phyloP scores from a whole-genome alignment of 2,797 vertebrate genomes.

The Gephyroberyx darwinii region DNA sequence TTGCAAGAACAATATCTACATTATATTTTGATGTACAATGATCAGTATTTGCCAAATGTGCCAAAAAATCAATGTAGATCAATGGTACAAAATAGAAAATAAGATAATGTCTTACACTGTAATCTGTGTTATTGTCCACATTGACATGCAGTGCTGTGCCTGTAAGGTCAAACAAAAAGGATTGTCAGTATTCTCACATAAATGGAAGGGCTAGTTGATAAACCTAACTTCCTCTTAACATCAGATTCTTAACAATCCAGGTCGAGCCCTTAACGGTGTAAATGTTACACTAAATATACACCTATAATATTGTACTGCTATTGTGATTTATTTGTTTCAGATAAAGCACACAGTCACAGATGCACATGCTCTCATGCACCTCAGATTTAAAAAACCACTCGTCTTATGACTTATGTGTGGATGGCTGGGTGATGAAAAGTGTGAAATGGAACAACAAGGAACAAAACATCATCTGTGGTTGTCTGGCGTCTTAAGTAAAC shows the following conservation, averaged over 20 bases:
- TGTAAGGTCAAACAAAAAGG: neutral
- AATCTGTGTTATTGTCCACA: conserved; percentile 6
- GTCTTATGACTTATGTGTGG: conserved; percentile 45
- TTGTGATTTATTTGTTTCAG: neutral
- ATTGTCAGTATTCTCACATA: neutral
- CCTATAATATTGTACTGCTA: neutral
- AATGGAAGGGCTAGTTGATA: neutral
- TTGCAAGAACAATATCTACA: no score
- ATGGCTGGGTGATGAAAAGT: neutral
- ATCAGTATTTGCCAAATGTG: no score
- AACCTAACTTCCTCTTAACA: no score
- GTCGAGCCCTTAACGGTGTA: neutral
- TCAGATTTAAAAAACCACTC: conserved; percentile 6
- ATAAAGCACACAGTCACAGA: neutral
- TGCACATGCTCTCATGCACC: neutral
- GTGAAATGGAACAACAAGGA: conserved; percentile 43
- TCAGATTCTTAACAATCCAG: no score
- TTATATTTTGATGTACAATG: no score
- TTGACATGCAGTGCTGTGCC: neutral
- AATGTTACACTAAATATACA: neutral
- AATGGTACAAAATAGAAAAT: neutral
- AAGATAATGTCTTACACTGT: conserved; percentile 30
- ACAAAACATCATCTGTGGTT: conserved; percentile 17
- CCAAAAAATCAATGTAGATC: no score
- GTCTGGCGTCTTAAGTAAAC: neutral